Percentiles rank a stretch among this genome's conserved stretches.
Conservation (phyloP, 92 coral and sea anemone species). For the Isaurus tuberculatus region DNA sequence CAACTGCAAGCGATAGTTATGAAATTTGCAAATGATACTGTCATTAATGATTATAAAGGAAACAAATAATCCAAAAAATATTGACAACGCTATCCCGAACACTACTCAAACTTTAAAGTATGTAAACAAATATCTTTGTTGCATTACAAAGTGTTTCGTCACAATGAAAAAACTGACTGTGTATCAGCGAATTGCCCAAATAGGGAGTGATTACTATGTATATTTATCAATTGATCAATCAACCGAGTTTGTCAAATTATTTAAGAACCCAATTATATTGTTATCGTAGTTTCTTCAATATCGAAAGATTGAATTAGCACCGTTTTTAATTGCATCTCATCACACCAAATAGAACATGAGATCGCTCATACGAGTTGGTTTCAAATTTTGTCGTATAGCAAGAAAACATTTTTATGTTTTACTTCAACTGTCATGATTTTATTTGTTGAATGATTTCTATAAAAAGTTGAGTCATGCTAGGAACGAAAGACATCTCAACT, state of each 20-base stretch:
- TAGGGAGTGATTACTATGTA: conserved; percentile 1
- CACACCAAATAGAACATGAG: not conserved
- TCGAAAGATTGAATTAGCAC: not conserved
- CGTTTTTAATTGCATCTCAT: not conserved
- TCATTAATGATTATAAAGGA: too few species aligned
- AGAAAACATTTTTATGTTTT: not conserved
- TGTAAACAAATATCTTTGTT: not conserved
- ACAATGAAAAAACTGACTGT: not conserved
- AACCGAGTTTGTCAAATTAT: conserved; percentile 19
- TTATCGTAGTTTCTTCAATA: not conserved
- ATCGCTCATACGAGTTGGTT: not conserved
- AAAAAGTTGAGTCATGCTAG: conserved; percentile 7
- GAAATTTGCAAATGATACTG: too few species aligned
- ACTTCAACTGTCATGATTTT: too few species aligned
- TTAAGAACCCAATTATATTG: conserved; percentile 26
- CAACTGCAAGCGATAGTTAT: too few species aligned
- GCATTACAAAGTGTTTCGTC: conserved; percentile 1
- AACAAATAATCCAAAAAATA: too few species aligned
- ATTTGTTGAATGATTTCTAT: not conserved
- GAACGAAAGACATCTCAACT: conserved; percentile 33
- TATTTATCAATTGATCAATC: conserved; percentile 12
- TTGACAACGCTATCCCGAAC: not conserved
- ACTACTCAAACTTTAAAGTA: not conserved
- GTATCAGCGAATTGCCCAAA: conserved; percentile 26
- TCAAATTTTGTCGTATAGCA: too few species aligned